phyloP scores from a whole-genome alignment of 2,888 invertebrate genomes.

The Coecobrya sp. region DNA sequence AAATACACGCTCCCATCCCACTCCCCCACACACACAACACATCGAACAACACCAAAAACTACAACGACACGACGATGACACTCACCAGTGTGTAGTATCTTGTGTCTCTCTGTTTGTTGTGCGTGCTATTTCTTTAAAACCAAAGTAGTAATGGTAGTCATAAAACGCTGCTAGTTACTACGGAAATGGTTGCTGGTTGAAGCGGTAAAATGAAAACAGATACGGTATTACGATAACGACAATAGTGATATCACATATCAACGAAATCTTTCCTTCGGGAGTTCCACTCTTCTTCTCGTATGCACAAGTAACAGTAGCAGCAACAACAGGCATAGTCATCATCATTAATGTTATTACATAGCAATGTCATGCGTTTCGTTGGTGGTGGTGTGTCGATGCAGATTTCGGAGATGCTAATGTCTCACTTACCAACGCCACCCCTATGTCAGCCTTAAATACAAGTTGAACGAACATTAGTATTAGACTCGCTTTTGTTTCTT shows the following conservation, averaged over 20 bases:
- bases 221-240: slow-evolving; percentile 73
- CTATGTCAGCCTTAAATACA: slow-evolving; percentile 42
- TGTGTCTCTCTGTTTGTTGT: background rate
- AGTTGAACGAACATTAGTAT: background rate
- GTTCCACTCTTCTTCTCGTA: slow-evolving; percentile 46
- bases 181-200: slow-evolving; percentile 10
- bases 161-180: slow-evolving; percentile 42
- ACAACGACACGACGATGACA: slow-evolving; percentile 22
- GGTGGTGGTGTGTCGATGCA: slow-evolving; percentile 46
- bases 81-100: background rate
- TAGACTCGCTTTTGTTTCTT: background rate
- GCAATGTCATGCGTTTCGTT: slow-evolving; percentile 51
- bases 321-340: slow-evolving; percentile 31
- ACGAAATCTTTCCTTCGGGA: slow-evolving; percentile 80
- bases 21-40: background rate
- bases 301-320: background rate
- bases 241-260: slow-evolving; percentile 78
- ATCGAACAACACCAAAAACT: background rate
- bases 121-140: slow-evolving; percentile 38
- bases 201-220: slow-evolving; percentile 60
- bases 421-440: slow-evolving; percentile 35
- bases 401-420: slow-evolving; percentile 67
- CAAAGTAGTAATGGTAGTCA: slow-evolving; percentile 25
- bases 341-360: slow-evolving; percentile 58
- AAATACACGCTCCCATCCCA: background rate